Base-by-base conservation (phyloP, 2,888 invertebrate genomes). In the Hyles lineata region DNA sequence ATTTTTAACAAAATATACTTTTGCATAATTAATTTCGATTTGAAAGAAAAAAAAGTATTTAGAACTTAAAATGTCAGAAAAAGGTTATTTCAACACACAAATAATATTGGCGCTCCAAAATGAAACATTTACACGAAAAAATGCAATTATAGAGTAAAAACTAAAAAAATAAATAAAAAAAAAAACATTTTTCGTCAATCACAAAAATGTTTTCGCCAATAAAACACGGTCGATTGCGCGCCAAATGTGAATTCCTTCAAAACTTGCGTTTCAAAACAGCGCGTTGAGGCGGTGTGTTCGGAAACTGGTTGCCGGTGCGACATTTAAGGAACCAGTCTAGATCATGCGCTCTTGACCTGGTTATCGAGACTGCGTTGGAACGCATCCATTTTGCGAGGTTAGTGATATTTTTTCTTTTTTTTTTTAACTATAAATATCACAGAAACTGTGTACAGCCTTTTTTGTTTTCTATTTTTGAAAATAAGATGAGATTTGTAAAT, bases 311-410 rank as follows among this genome's bases (percentile, higher is more conserved):
- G 59, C 25, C 25, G 19, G 58, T 70, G 55, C 72, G 72, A 72
- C 72, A 72, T 72, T 72, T 55, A 67, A 32, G 58, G 58, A 70
- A 72, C 67, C 58, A 72, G 67, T 67, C 72, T 72, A 67, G 82
- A 81, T 80, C 83, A 83, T 81, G 83, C 79, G 81, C 79, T 83
- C 87, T 89, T 67, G 67, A 67, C 67, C 67, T 50, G 67, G 50
- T 23, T 67, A 21, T 55, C 55, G 55, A 55, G 55, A 55, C 55
- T 17, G 55, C 55, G 55, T 43, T 17, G 50, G 43, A 67, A 17
- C 67, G 21, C 43, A 43, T 43, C 43, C 15, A 43, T 43, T 43
- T 43, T 84, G 82, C 72, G 82, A 91, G 92, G 92, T 91, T 84
- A 86, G 80, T 80, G 75, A 78, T 77, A 60, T 77, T 80, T 79